Evolutionary conservation across 2,888 invertebrate species (phyloP), one percentile per base, ranked within the genome.

Genomic region (Troides aeacus): DNA sequence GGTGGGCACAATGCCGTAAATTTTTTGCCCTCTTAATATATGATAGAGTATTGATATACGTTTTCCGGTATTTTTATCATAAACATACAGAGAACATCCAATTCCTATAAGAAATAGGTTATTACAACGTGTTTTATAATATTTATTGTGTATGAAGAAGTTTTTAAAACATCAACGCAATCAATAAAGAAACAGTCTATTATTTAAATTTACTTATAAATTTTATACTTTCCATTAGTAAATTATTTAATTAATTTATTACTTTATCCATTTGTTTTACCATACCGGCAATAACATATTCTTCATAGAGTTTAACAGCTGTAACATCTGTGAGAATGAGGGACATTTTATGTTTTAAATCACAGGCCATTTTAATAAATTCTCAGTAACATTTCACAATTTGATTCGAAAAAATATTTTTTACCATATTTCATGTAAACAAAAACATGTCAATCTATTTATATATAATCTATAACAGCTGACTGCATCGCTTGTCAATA

Each of bases 1-100:
- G 62, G 83, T 83, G 23, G 84, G 77, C 36, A 89, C 83, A 73
- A 95, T 90, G 56, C 94, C 94, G 82, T 94, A 93, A 72, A 95
- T 93, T 84, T 94, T 94, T 77, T 94, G 93, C 0, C 93, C 93
- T 12, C 88, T 80, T 18, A 73, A 59, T 42, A 85, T 66, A 74
- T 77, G 81, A 62, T 81, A 76, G 24, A 21, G 17, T 39, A 56
- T 56, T 56, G 24, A 24, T 42, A 85, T 60, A 21, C 83, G 74
- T 59, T 78, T 77, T 0, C 72, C 72, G 30, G 79, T 74, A 8
- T 70, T 63, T 60, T 78, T 84, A 18, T 79, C 73, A 73, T 84
- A 93, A 61, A 93, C 66, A 74, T 86, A 78, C 3, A 92, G 60
- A 67, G 77, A 85, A 72, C 93, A 93, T 17, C 94, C 94, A 74